phyloP scores from a whole-genome alignment of 2,888 invertebrate species.

The Alcis repandata region DNA sequence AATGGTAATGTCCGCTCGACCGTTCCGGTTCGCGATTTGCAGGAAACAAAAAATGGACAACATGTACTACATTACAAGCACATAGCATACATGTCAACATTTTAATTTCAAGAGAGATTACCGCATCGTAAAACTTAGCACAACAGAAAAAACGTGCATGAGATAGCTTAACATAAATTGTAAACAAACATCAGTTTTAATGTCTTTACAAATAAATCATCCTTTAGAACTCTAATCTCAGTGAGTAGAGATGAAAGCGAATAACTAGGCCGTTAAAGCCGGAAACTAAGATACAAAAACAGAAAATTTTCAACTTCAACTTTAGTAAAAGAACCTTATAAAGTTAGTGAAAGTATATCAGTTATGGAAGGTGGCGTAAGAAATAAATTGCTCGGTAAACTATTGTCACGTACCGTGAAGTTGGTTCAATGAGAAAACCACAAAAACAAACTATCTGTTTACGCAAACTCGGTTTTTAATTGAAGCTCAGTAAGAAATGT shows the following conservation, averaged over 20 bases:
- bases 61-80: slow-evolving; percentile 1
- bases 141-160: slow-evolving; percentile 2
- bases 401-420: slow-evolving; percentile 63
- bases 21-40: slow-evolving; percentile 59
- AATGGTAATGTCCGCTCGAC: slow-evolving; percentile 55
- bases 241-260: slow-evolving; percentile 7
- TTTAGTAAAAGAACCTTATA: slow-evolving; percentile 32
- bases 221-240: neutral
- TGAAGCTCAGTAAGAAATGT: slow-evolving; percentile 36
- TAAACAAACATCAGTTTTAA: neutral
- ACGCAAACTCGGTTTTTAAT: slow-evolving; percentile 45
- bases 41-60: slow-evolving; percentile 56
- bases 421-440: slow-evolving; percentile 49
- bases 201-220: slow-evolving; percentile 1
- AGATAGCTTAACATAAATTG: neutral
- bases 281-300: slow-evolving; percentile 6
- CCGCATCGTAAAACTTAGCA: slow-evolving; percentile 14
- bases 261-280: slow-evolving; percentile 1
- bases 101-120: slow-evolving; percentile 33
- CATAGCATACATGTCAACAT: slow-evolving; percentile 30
- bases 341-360: slow-evolving; percentile 56
- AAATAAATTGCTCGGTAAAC: slow-evolving; percentile 50
- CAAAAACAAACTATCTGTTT: slow-evolving; percentile 45
- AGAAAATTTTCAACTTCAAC: slow-evolving; percentile 19
- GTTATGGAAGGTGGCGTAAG: slow-evolving; percentile 49